phyloP scores from a whole-genome alignment of 2,888 invertebrate species.

The Atethmia centrago region DNA sequence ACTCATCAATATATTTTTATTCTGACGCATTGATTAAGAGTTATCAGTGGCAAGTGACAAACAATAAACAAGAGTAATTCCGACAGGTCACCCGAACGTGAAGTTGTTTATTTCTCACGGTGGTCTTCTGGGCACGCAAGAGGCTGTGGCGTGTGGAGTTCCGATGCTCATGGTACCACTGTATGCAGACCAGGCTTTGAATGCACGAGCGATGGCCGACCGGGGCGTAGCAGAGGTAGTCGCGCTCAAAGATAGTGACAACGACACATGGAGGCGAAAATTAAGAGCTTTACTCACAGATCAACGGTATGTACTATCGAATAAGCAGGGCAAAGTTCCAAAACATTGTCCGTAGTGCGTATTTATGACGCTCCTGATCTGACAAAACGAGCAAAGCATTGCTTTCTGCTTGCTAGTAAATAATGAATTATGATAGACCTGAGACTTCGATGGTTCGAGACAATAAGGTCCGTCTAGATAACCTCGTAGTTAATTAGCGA shows the following conservation, averaged over 20 bases:
- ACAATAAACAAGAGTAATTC: constrained; percentile 36
- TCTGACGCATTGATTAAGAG: constrained; percentile 36
- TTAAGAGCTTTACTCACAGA: constrained; percentile 81
- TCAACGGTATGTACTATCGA: constrained; percentile 39
- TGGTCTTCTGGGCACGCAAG: constrained; percentile 91
- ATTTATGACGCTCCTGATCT: neutral
- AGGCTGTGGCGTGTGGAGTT: constrained; percentile 90
- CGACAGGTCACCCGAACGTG: constrained; percentile 89
- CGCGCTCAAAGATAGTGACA: constrained; percentile 77
- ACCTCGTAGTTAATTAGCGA: constrained; percentile 51
- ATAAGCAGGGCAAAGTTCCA: neutral
- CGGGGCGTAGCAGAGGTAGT: constrained; percentile 87
- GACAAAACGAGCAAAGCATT: neutral
- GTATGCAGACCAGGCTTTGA: constrained; percentile 89
- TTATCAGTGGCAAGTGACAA: constrained; percentile 30
- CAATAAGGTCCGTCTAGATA: constrained; percentile 50
- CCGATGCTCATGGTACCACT: constrained; percentile 90
- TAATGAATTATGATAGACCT: constrained; percentile 32
- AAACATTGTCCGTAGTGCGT: neutral
- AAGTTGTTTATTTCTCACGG: constrained; percentile 92
- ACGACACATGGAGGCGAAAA: constrained; percentile 78
- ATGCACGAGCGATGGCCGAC: constrained; percentile 87
- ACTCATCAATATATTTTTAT: constrained; percentile 30
- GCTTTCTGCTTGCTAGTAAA: constrained; percentile 6
- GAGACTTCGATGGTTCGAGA: constrained; percentile 34